A percentile compares a stretch with the other conserved stretches of the same genome.
These are phyloP conservation scores for Sarcophaga rosellei DNA, from an alignment of 2,888 invertebrate genomes.

Conservation along the genomic window DNA sequence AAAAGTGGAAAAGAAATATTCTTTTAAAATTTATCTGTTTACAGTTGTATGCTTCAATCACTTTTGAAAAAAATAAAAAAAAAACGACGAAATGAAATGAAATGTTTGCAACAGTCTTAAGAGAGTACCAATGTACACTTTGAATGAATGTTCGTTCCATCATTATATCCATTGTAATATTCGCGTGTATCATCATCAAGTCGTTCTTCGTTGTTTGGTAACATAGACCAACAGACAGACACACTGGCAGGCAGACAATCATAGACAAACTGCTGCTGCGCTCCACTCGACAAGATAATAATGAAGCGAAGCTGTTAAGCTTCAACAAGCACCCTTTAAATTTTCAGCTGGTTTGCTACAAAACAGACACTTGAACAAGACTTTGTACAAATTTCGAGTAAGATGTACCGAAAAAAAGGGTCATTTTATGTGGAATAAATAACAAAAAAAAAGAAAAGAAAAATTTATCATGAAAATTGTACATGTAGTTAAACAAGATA, in stretches of 20 bases:
- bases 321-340: conserved; percentile 60
- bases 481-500: conserved; percentile 55
- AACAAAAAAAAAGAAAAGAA: conserved; percentile 1
- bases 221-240: conserved; percentile 21
- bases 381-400: background rate
- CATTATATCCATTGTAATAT: conserved; percentile 20
- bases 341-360: conserved; percentile 21
- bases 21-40: conserved; percentile 1
- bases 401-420: conserved; percentile 40
- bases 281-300: conserved; percentile 19
- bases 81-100: background rate
- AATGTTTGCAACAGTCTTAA: background rate
- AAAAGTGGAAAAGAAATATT: background rate
- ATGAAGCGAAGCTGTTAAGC: conserved; percentile 58
- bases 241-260: background rate
- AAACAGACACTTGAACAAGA: conserved; percentile 52
- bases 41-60: conserved; percentile 33
- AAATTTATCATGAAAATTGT: conserved; percentile 47
- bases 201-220: too few relatives aligned
- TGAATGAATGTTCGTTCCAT: background rate
- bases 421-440: conserved; percentile 22
- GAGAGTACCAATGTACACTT: too few relatives aligned
- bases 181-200: conserved; percentile 5
- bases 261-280: background rate
- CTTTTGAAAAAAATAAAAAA: conserved; percentile 7